These are phyloP conservation scores for Platysteira castanea DNA, from an alignment of 2,113 vertebrate species.

Conservation along the genomic window DNA sequence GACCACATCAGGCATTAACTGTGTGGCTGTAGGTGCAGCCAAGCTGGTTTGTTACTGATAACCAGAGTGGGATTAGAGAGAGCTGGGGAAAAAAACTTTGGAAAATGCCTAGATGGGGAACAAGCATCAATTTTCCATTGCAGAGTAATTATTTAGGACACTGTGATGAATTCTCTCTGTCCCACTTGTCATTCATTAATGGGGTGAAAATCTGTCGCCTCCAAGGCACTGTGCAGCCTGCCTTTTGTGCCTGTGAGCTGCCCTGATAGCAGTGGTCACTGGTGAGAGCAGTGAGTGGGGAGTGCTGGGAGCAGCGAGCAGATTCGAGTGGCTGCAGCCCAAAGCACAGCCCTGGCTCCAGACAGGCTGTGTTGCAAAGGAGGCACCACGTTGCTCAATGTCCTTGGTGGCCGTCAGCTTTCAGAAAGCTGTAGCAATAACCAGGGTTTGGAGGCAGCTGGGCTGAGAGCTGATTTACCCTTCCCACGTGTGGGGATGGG, in stretches of 20 bases:
- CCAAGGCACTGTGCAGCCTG: not conserved
- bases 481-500: not conserved
- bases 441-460: not conserved
- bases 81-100: not conserved
- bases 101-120: not conserved
- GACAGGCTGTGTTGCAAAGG: slow-evolving; percentile 11
- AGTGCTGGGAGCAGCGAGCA: accelerated
- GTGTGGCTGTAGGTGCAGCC: not conserved
- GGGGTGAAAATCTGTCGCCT: not conserved
- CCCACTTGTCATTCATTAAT: not conserved
- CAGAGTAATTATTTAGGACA: not conserved
- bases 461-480: not conserved
- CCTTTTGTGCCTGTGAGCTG: not conserved
- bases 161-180: not conserved
- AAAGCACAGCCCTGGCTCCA: not conserved
- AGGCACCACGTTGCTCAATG: not conserved
- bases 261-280: not conserved
- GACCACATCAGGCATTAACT: not conserved
- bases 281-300: not conserved
- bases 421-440: not conserved
- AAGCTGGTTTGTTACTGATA: not conserved
- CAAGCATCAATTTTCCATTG: not conserved
- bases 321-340: not conserved
- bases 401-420: accelerated
- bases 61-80: not conserved